Conservation (phyloP, 2,888 invertebrate genomes). For the Spisula subtruncata region DNA sequence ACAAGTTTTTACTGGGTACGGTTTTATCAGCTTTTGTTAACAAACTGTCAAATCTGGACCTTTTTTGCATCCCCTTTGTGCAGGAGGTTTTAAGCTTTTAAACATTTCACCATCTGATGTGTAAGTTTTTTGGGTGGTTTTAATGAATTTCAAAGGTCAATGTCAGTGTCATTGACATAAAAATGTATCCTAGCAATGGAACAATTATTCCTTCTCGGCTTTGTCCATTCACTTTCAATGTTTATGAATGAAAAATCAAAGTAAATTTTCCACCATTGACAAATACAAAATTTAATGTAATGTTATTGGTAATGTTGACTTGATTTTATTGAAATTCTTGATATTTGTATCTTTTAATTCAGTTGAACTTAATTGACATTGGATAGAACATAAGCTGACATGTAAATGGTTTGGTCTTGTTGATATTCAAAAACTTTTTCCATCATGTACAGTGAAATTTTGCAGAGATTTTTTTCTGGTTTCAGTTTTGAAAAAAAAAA, state of each 20-base stretch:
- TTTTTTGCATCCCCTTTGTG: background rate
- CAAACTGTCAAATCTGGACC: background rate
- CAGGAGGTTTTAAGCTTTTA: background rate
- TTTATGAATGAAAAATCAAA: background rate
- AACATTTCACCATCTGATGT: slow-evolving; percentile 3
- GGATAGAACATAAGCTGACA: background rate
- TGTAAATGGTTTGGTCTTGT: background rate
- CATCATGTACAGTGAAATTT: background rate
- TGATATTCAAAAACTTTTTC: slow-evolving; percentile 2
- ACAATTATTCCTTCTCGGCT: background rate
- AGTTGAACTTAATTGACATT: background rate
- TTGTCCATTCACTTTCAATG: background rate
- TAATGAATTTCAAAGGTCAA: background rate
- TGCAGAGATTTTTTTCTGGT: background rate
- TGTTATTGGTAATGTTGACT: background rate
- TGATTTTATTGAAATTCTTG: slow-evolving; percentile 1
- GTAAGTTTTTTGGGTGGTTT: background rate
- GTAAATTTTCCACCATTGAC: background rate
- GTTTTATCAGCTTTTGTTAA: slow-evolving; percentile 1
- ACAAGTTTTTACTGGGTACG: background rate
- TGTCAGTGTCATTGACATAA: background rate
- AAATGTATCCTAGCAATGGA: background rate
- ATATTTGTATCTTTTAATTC: no score
- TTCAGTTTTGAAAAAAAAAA: background rate
- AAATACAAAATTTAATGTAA: no score